phyloP scores from a whole-genome alignment of 2,113 vertebrate species.

The Cisticola juncidis region DNA sequence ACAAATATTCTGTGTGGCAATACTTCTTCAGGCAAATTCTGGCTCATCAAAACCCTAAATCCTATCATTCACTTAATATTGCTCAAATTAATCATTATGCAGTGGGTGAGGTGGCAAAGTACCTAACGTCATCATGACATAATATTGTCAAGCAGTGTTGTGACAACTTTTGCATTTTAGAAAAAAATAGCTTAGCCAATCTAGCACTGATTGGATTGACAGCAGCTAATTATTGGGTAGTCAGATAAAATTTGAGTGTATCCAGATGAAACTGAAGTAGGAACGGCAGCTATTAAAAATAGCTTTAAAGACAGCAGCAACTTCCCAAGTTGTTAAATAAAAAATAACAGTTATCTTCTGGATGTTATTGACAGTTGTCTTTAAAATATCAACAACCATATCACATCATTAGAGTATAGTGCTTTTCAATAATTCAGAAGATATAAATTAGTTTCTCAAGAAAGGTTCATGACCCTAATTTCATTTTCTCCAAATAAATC shows the following conservation, averaged over 20 bases:
- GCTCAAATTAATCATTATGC: conserved; percentile 30
- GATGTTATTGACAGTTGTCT: conserved; percentile 16
- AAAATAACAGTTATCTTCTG: conserved; percentile 33
- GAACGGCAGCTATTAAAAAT: conserved; percentile 25
- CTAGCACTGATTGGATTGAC: conserved; percentile 44
- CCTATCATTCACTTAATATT: conserved; percentile 26
- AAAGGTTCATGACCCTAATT: conserved; percentile 53
- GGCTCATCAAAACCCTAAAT: conserved; percentile 18
- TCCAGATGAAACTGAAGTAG: conserved; percentile 39
- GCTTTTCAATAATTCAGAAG: conserved; percentile 35
- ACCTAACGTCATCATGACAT: conserved; percentile 54
- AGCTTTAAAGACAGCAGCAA: conserved; percentile 35
- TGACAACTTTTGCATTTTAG: conserved; percentile 39
- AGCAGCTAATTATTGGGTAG: conserved; percentile 55
- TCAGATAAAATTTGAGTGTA: conserved; percentile 43
- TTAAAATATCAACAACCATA: conserved; percentile 35
- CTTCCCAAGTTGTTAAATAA: conserved; percentile 31
- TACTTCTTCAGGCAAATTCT: conserved; percentile 11
- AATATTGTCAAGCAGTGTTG: conserved; percentile 47
- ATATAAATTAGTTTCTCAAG: conserved; percentile 47
- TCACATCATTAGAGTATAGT: not conserved
- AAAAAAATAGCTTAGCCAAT: conserved; percentile 39
- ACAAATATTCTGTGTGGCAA: conserved; percentile 15
- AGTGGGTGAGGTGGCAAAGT: conserved; percentile 53
- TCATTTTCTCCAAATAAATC: conserved; percentile 62